phyloP scores from a whole-genome alignment of 2,888 invertebrate genomes.

The Rhorus exstirpatorius region DNA sequence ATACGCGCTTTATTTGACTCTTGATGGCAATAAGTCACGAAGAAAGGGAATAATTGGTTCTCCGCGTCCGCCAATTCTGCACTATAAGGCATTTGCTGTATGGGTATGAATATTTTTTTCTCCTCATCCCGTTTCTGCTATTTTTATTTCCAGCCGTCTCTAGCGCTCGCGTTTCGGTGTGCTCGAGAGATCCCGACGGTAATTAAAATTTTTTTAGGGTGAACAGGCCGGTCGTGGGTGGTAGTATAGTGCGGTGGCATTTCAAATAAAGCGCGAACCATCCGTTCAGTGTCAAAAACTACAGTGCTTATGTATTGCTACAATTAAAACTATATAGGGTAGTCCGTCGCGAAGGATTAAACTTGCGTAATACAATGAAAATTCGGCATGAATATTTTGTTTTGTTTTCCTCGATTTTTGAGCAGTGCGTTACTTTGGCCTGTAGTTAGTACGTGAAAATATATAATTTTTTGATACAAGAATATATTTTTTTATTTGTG shows the following conservation, averaged over 20 bases:
- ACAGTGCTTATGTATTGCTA: background rate
- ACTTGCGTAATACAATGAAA: no score
- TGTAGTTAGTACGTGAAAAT: no score
- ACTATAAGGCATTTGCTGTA: constrained; percentile 7
- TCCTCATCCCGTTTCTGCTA: constrained; percentile 13
- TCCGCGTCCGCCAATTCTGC: constrained; percentile 31
- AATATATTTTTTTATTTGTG: no score
- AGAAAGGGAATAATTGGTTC: constrained; percentile 43
- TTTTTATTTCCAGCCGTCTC: background rate
- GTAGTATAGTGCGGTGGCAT: constrained; percentile 1
- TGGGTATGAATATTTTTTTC: constrained; percentile 12
- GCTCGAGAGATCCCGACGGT: constrained; percentile 58
- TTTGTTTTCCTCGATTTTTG: no score
- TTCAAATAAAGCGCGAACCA: constrained; percentile 25
- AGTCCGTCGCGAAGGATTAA: no score
- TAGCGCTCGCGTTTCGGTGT: constrained; percentile 22
- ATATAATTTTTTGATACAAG: no score
- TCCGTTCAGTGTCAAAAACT: background rate
- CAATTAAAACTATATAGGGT: background rate
- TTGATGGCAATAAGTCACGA: constrained; percentile 28
- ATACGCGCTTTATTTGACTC: constrained; percentile 32
- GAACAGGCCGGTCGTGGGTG: constrained; percentile 33
- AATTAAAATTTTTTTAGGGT: constrained; percentile 69
- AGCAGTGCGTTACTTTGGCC: no score
- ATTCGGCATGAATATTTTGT: no score